These are phyloP conservation scores for Iphiclides podalirius DNA, from an alignment of 2,888 invertebrate species.

Conservation along the genomic window DNA sequence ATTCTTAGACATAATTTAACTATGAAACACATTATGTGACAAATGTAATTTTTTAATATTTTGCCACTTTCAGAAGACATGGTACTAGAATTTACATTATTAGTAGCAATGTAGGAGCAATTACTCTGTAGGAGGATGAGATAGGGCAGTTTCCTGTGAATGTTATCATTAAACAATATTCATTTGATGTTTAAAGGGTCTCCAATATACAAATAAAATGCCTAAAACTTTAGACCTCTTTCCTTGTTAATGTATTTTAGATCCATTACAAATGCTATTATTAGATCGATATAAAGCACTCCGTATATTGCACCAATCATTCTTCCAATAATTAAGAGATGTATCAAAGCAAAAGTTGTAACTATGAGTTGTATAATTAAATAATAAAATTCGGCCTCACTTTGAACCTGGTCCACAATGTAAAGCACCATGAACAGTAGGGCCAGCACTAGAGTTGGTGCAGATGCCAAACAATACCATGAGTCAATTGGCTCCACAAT, in stretches of 20 bases:
- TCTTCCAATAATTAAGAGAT: conserved; percentile 44
- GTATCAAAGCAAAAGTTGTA: conserved; percentile 43
- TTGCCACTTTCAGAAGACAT: conserved; percentile 3
- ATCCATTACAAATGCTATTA: conserved; percentile 61
- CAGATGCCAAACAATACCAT: conserved; percentile 58
- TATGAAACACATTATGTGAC: conserved; percentile 31
- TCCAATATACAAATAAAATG: conserved; percentile 12
- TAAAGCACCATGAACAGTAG: conserved; percentile 61
- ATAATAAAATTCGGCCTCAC: conserved; percentile 64
- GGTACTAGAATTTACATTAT: background rate
- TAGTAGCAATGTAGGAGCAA: background rate
- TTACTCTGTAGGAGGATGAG: conserved; percentile 7
- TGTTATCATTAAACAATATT: conserved; percentile 2
- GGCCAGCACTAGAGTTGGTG: conserved; percentile 67
- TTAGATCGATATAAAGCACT: conserved; percentile 61
- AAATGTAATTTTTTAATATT: background rate
- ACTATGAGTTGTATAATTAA: conserved; percentile 46
- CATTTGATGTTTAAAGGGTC: background rate
- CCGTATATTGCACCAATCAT: conserved; percentile 59
- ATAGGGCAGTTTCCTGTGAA: conserved; percentile 17
- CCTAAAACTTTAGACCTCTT: conserved; percentile 54
- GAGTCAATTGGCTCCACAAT: conserved; percentile 60
- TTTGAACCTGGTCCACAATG: conserved; percentile 65
- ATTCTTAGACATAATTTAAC: conserved; percentile 37
- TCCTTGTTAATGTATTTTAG: conserved; percentile 56